These are phyloP conservation scores for Notospermus geniculatus DNA, from an alignment of 1,140 invertebrate species.

Conservation along the genomic window DNA sequence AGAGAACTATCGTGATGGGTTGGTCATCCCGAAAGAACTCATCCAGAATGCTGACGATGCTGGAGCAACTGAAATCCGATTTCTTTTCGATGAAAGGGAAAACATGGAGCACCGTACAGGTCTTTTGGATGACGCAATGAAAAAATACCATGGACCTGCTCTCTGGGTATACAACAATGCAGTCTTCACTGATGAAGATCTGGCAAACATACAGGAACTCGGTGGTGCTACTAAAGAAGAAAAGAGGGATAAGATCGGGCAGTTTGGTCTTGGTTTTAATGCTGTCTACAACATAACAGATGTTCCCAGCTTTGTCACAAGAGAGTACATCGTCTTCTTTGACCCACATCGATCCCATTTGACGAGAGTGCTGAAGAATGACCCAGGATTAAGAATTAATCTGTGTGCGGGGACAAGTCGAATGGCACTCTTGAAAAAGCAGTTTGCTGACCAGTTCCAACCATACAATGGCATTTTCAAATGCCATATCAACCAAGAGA, in stretches of 20 bases:
- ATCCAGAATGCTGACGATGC: constrained; percentile 53
- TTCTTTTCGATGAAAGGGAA: constrained; percentile 50
- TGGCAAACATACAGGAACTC: constrained; percentile 40
- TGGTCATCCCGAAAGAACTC: constrained; percentile 45
- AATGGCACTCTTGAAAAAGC: constrained; percentile 14
- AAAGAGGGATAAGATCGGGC: constrained; percentile 39
- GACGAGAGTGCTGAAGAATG: constrained; percentile 25
- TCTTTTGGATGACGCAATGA: constrained; percentile 40
- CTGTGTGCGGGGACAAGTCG: constrained; percentile 26
- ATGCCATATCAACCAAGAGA: constrained; percentile 21
- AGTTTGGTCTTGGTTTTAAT: constrained; percentile 51
- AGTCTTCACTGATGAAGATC: constrained; percentile 39
- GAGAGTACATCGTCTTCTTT: constrained; percentile 45
- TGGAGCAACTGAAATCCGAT: constrained; percentile 55
- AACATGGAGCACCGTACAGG: constrained; percentile 27
- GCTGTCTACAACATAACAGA: constrained; percentile 52
- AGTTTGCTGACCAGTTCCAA: constrained; percentile 34
- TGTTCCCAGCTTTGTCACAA: constrained; percentile 47
- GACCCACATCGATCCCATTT: constrained; percentile 47
- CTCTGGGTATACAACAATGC: constrained; percentile 46
- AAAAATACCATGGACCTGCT: constrained; percentile 41
- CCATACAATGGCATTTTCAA: constrained; percentile 44
- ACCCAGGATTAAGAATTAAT: constrained; percentile 44
- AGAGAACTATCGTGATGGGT: constrained; percentile 39
- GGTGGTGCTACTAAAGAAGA: constrained; percentile 41